Conservation (phyloP, 2,113 vertebrate genomes). For the Lasiurus cinereus region DNA sequence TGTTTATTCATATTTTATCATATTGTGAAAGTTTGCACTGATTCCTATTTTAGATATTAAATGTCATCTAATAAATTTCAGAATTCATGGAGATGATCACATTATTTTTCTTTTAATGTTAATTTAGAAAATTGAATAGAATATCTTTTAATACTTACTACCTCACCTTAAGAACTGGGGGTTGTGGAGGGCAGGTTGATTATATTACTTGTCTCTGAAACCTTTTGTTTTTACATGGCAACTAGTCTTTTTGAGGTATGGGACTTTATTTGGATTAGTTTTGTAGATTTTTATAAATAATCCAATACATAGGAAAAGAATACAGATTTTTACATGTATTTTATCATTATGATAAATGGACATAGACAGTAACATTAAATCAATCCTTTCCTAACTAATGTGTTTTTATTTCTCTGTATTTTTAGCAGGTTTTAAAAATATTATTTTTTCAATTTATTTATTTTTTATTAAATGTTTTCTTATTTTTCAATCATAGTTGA, state of each 20-base stretch:
- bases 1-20: background rate
- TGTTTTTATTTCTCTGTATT: background rate
- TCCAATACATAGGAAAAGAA: background rate
- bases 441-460: background rate
- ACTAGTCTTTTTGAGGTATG: background rate
- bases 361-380: background rate
- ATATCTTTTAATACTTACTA: background rate
- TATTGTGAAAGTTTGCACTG: background rate
- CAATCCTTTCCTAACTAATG: background rate
- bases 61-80: background rate
- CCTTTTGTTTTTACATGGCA: background rate
- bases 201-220: no score
- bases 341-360: background rate
- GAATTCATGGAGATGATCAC: background rate
- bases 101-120: background rate
- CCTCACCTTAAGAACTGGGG: background rate
- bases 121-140: background rate
- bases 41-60: conserved; percentile 32
- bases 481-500: background rate
- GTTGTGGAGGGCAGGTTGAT: no score
- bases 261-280: background rate
- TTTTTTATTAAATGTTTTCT: background rate
- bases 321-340: background rate
- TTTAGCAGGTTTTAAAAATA: background rate
- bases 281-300: conserved; percentile 9